Conservation (phyloP, 2,888 invertebrate species). For the Agriotes lineatus region DNA sequence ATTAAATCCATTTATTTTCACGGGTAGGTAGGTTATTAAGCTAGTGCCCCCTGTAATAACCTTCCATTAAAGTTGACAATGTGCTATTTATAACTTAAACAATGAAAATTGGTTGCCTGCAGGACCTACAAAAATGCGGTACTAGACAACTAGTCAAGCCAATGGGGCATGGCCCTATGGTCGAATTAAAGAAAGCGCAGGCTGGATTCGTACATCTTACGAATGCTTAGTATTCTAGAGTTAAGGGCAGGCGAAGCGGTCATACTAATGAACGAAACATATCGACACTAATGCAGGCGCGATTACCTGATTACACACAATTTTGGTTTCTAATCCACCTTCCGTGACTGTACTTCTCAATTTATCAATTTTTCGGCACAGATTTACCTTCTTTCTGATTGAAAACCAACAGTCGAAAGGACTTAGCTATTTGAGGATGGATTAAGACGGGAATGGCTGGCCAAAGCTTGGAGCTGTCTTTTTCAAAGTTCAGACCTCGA, state of each 20-base stretch:
- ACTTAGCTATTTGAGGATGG: constrained; percentile 8
- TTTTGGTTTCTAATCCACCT: constrained; percentile 12
- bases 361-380: constrained; percentile 5
- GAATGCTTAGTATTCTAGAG: too few species aligned
- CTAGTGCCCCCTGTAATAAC: too few species aligned
- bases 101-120: too few species aligned
- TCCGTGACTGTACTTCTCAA: constrained; percentile 18
- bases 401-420: constrained; percentile 10
- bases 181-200: too few species aligned
- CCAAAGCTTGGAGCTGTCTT: constrained; percentile 4
- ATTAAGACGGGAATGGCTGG: constrained; percentile 3
- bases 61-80: too few species aligned
- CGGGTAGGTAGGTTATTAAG: too few species aligned
- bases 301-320: not conserved
- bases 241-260: not conserved
- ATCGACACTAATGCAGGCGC: not conserved
- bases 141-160: too few species aligned
- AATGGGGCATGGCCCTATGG: too few species aligned
- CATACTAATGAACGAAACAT: constrained; percentile 6
- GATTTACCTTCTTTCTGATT: not conserved
- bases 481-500: constrained; percentile 6
- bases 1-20: too few species aligned
- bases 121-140: too few species aligned
- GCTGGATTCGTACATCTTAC: too few species aligned
- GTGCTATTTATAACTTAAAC: too few species aligned